Evolutionary conservation across 1,140 invertebrate genomes (phyloP).

Genomic region (Macrobrachium rosenbergii): DNA sequence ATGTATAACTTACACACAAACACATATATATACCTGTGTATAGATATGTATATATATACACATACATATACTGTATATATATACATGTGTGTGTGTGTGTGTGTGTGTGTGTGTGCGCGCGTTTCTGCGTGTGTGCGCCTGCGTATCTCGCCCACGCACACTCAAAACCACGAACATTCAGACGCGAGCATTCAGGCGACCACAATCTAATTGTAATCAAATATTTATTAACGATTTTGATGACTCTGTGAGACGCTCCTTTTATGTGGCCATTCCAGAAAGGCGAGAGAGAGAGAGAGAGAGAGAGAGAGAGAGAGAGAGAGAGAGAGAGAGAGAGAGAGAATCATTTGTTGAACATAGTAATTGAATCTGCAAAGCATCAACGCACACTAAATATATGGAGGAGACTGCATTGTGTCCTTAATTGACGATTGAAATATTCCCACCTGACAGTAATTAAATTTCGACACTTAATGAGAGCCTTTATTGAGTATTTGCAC

Average conservation of each 20-base stretch:
- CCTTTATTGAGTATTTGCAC: no score
- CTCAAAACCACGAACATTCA: not conserved
- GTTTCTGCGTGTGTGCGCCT: not conserved
- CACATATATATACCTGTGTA: not conserved
- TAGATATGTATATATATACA: conserved; percentile 9
- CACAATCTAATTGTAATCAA: no score
- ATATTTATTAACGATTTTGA: no score
- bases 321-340: not conserved
- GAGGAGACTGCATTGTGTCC: no score
- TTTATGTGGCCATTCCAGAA: not conserved
- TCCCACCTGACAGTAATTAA: no score
- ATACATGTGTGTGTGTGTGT: not conserved
- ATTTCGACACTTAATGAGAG: no score
- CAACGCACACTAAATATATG: no score
- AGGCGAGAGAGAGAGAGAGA: conserved; percentile 20
- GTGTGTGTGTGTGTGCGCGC: not conserved
- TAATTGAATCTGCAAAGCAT: no score
- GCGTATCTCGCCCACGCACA: not conserved
- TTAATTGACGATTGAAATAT: no score
- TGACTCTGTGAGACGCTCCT: no score
- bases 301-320: conserved; percentile 16
- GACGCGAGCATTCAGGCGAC: no score
- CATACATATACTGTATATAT: not conserved
- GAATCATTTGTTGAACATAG: not conserved
- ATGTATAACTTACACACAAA: not conserved